phyloP scores from a whole-genome alignment of 2,797 vertebrate genomes.

The Periparus ater region DNA sequence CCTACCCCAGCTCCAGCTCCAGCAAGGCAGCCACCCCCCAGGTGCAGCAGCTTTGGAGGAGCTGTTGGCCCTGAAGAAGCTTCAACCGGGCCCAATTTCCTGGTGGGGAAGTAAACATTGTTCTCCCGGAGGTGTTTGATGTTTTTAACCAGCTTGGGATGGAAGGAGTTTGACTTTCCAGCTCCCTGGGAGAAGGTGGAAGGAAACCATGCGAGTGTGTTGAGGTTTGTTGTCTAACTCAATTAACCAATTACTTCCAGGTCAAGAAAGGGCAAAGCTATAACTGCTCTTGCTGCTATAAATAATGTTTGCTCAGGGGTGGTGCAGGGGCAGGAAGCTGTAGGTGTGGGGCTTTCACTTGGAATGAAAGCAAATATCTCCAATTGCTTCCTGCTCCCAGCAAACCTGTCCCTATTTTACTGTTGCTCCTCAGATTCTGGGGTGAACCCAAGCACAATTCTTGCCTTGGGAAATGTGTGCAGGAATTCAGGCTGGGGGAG shows the following conservation, averaged over 20 bases:
- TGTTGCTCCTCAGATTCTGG: not conserved
- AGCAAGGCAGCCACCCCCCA: not conserved
- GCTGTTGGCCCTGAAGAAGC: not conserved
- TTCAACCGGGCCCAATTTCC: not conserved
- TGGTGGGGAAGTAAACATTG: not conserved
- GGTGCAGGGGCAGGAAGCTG: not conserved
- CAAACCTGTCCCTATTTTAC: not conserved
- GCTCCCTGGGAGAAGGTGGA: not conserved
- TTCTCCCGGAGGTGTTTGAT: not conserved
- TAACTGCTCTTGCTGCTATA: constrained; percentile 19
- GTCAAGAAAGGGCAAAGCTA: constrained; percentile 55
- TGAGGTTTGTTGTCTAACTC: constrained; percentile 34
- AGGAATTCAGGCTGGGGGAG: not conserved
- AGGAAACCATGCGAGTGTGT: not conserved
- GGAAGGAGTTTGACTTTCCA: not conserved
- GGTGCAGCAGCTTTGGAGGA: not conserved
- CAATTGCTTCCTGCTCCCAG: not conserved
- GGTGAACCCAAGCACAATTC: not conserved
- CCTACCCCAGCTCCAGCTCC: not conserved
- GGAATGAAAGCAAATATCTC: not conserved
- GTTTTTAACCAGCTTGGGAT: not conserved
- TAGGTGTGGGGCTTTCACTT: not conserved
- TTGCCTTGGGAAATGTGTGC: not conserved
- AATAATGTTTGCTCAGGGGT: constrained; percentile 18
- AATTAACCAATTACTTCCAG: constrained; percentile 66